Percentiles rank a stretch among this genome's conserved stretches.
phyloP scores from a whole-genome alignment of 2,797 vertebrate species.

The Enteromius afrohamiltoni region DNA sequence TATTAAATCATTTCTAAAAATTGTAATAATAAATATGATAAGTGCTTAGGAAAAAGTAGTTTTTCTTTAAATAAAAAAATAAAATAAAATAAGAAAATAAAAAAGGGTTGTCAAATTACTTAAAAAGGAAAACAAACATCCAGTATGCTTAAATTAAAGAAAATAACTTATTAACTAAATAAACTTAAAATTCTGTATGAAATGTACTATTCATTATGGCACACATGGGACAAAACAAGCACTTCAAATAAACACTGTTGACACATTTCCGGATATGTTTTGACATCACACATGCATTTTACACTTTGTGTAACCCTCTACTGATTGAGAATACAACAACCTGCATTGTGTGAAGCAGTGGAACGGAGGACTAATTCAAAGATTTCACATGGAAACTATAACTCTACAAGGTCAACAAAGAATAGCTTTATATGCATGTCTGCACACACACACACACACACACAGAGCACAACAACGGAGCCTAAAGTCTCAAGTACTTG shows the following conservation, averaged over 20 bases:
- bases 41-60: background rate
- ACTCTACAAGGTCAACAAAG: conserved; percentile 40
- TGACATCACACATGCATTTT: conserved; percentile 23
- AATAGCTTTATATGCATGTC: conserved; percentile 53
- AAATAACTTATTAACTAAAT: no score
- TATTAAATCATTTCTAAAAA: background rate
- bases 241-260: background rate
- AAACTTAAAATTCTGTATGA: background rate
- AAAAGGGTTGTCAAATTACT: background rate
- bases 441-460: conserved; percentile 48
- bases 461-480: conserved; percentile 1
- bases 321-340: conserved; percentile 34
- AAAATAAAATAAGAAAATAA: background rate
- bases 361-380: conserved; percentile 41
- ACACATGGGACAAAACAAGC: background rate
- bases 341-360: conserved; percentile 34
- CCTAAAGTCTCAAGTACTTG: background rate
- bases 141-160: background rate
- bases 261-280: conserved; percentile 20
- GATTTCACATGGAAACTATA: conserved; percentile 46
- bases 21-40: background rate
- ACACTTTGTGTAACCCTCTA: conserved; percentile 20
- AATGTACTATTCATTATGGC: background rate
- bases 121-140: background rate
- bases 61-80: background rate